Evolutionary conservation across 2,797 vertebrate species (phyloP).

Genomic region (Squalus acanthias): DNA sequence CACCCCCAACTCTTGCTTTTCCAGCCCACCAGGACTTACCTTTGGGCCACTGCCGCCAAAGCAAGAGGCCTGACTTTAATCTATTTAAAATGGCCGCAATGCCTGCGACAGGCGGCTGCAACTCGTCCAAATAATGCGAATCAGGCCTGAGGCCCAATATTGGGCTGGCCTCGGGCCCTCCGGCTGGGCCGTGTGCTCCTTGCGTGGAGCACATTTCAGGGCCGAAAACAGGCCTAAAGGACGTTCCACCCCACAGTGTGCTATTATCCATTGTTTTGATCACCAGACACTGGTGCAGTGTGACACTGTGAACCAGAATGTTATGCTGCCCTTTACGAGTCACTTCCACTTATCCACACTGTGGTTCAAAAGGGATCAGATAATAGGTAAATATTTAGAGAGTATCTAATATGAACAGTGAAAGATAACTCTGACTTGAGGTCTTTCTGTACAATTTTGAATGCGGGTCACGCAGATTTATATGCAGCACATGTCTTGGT

Average conservation of each 20-base stretch:
- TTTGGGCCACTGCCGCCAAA: too few relatives aligned
- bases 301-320: neutral
- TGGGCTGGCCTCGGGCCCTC: neutral
- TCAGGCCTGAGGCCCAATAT: neutral
- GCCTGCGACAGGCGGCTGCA: neutral
- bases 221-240: neutral
- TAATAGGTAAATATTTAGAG: neutral
- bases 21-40: too few relatives aligned
- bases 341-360: neutral
- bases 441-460: neutral
- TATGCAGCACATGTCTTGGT: neutral
- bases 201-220: neutral
- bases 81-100: neutral
- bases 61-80: neutral
- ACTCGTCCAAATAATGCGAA: neutral
- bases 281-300: neutral
- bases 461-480: neutral
- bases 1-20: neutral
- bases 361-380: neutral
- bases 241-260: neutral
- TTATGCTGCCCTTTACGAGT: neutral
- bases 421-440: neutral
- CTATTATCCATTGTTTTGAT: neutral
- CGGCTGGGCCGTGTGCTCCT: neutral
- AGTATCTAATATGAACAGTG: neutral